Evolutionary conservation across 2,797 vertebrate species (phyloP).

Genomic region (Thripadectes ignobilis): DNA sequence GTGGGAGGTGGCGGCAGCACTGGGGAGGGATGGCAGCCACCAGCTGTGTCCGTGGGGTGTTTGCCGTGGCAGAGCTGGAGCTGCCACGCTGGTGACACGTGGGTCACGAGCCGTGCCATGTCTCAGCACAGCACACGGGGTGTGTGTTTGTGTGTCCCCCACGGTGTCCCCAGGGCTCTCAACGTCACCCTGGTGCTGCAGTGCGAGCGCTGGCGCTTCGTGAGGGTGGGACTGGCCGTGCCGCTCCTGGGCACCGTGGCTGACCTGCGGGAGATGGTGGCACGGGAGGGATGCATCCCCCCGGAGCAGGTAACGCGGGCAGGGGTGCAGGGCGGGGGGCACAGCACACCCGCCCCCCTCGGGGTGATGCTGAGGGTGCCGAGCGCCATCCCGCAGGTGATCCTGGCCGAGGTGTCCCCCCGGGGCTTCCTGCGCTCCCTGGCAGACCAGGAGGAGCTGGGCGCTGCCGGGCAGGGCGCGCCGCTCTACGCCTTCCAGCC

Average conservation of each 20-base stretch:
- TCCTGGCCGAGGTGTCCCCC: constrained; percentile 86
- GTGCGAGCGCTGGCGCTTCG: constrained; percentile 82
- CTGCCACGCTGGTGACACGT: accelerated
- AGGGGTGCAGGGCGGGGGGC: neutral
- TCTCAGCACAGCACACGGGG: neutral
- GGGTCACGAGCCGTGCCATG: accelerated
- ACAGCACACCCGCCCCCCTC: accelerated
- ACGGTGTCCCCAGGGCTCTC: constrained; percentile 77
- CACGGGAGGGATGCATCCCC: constrained; percentile 84
- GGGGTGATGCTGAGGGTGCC: neutral
- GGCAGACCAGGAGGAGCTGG: constrained; percentile 86
- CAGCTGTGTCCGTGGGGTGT: accelerated
- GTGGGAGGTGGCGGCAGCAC: accelerated
- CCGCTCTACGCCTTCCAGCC: constrained; percentile 90
- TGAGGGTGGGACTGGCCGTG: constrained; percentile 88
- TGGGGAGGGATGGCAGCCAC: accelerated
- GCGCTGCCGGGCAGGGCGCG: constrained; percentile 81
- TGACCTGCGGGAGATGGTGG: constrained; percentile 85
- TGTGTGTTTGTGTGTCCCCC: neutral
- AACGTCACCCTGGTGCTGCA: constrained; percentile 89
- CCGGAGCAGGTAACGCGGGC: constrained; percentile 81
- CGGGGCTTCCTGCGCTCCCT: constrained; percentile 89
- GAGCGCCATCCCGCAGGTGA: constrained; percentile 76
- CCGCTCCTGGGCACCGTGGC: constrained; percentile 86
- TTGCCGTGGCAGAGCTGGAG: accelerated